These are phyloP conservation scores for Oligia fasciuncula DNA, from an alignment of 2,888 invertebrate species.

Conservation along the genomic window DNA sequence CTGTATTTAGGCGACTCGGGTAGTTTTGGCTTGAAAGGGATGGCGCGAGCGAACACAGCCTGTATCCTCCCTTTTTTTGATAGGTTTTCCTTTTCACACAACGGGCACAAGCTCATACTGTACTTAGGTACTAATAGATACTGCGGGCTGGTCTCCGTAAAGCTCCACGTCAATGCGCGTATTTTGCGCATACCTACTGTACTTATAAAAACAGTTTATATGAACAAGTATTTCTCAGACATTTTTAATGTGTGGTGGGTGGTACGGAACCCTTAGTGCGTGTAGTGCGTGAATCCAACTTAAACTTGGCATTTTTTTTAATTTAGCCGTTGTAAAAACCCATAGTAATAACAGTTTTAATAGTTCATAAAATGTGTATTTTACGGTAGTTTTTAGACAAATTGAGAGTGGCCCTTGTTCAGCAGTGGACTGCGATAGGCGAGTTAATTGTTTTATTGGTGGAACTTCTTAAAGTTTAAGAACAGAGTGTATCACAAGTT, in stretches of 20 bases:
- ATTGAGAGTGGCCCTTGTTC: background rate
- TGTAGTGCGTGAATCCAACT: background rate
- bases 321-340: slow-evolving; percentile 10
- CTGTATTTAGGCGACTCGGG: background rate
- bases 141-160: too few relatives aligned
- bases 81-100: background rate
- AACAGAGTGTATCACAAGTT: too few relatives aligned
- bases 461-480: too few relatives aligned
- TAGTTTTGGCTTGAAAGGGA: background rate
- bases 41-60: background rate
- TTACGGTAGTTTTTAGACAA: background rate
- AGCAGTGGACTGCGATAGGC: background rate
- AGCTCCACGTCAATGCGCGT: too few relatives aligned
- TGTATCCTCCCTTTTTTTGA: background rate
- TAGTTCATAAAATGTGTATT: background rate
- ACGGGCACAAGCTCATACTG: background rate
- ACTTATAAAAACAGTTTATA: background rate
- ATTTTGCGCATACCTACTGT: too few relatives aligned
- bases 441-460: background rate
- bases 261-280: background rate
- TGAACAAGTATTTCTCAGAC: background rate
- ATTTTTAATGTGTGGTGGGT: background rate
- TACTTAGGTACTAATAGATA: too few relatives aligned
- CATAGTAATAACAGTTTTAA: background rate
- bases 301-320: background rate